Percentiles rank a stretch among this genome's conserved stretches.
These are phyloP conservation scores for Bostrychus sinensis DNA, from an alignment of 2,113 vertebrate genomes.

Conservation along the genomic window DNA sequence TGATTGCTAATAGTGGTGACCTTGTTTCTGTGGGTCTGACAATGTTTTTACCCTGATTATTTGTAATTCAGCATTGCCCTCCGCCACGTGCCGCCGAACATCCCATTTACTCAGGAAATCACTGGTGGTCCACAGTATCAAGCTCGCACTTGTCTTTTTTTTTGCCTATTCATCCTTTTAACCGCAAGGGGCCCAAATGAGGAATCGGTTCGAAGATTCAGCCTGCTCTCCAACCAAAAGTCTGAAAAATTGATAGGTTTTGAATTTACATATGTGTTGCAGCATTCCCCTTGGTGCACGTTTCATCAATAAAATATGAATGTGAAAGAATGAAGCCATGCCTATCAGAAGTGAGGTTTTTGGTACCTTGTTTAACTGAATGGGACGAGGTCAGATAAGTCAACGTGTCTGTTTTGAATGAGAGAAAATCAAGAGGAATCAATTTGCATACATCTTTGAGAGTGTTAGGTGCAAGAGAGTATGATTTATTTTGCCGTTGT, in stretches of 20 bases:
- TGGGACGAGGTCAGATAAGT: slow-evolving; percentile 45
- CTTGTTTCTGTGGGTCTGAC: slow-evolving; percentile 59
- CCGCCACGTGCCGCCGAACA: slow-evolving; percentile 41
- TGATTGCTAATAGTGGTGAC: slow-evolving; percentile 62
- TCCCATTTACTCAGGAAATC: slow-evolving; percentile 50
- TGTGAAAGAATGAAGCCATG: slow-evolving; percentile 31
- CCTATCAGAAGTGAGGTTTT: slow-evolving; percentile 23
- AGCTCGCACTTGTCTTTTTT: slow-evolving; percentile 24
- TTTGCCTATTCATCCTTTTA: slow-evolving; percentile 59
- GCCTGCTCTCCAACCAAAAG: slow-evolving; percentile 38
- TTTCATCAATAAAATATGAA: slow-evolving; percentile 66
- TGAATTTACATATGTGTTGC: slow-evolving; percentile 62
- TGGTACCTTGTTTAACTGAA: slow-evolving; percentile 12
- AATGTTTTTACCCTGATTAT: slow-evolving; percentile 61
- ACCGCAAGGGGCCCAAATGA: slow-evolving; percentile 52
- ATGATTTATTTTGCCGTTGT: slow-evolving; percentile 52
- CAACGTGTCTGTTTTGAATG: slow-evolving; percentile 21
- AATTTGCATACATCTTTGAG: slow-evolving; percentile 39
- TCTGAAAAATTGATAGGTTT: slow-evolving; percentile 62
- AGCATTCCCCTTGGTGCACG: slow-evolving; percentile 40
- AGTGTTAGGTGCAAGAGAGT: slow-evolving; percentile 30
- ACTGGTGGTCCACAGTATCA: slow-evolving; percentile 57
- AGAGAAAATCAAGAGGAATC: slow-evolving; percentile 22
- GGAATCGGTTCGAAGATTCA: slow-evolving; percentile 44
- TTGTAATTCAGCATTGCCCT: slow-evolving; percentile 65